These are phyloP conservation scores for Drosophila prosaltans DNA, from an alignment of 1,140 invertebrate species.

Conservation along the genomic window DNA sequence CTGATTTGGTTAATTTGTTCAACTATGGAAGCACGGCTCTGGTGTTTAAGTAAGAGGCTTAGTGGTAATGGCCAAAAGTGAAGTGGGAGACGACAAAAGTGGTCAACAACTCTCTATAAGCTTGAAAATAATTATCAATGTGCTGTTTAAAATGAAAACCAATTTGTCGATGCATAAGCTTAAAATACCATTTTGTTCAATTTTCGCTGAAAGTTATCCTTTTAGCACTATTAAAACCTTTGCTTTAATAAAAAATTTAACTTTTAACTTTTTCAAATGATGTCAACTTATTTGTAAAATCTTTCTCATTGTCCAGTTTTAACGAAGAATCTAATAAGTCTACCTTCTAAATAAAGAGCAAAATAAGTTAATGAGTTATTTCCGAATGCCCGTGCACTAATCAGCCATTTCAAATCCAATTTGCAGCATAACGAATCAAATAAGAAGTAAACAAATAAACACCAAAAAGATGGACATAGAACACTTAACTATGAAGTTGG, in stretches of 20 bases:
- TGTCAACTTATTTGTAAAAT: too few species aligned
- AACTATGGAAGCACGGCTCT: not conserved
- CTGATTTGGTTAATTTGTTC: conserved; percentile 36
- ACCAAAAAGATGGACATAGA: not conserved
- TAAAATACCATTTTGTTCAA: not conserved
- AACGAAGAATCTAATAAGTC: too few species aligned
- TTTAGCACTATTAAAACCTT: too few species aligned
- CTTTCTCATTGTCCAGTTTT: too few species aligned
- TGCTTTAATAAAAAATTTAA: too few species aligned
- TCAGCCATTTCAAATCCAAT: not conserved
- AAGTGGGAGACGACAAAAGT: too few species aligned
- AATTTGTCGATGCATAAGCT: not conserved
- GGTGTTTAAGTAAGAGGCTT: conserved; percentile 42
- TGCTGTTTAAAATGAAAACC: not conserved
- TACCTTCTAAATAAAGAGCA: too few species aligned
- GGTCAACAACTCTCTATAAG: not conserved
- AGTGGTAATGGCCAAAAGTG: conserved; percentile 25
- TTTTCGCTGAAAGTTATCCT: too few species aligned
- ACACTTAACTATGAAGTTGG: conserved; percentile 5
- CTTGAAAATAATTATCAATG: conserved; percentile 3
- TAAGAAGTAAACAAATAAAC: not conserved
- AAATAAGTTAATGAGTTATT: too few species aligned
- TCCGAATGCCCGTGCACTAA: not conserved
- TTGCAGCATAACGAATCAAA: not conserved
- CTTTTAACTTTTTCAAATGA: too few species aligned